phyloP scores from a whole-genome alignment of 2,888 invertebrate genomes.

The Parelbella ahira region DNA sequence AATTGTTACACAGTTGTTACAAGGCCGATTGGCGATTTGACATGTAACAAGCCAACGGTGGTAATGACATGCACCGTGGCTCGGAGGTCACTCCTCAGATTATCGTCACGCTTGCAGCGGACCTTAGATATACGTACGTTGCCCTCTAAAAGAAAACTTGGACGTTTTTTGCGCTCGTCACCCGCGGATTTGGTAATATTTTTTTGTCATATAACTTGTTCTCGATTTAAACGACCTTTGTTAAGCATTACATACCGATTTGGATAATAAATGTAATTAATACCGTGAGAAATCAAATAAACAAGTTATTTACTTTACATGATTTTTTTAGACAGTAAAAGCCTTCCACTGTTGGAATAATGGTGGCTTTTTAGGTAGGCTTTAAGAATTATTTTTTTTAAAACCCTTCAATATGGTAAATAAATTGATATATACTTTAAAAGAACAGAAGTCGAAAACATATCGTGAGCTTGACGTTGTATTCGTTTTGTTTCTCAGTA shows the following conservation, averaged over 20 bases:
- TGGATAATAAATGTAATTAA: too few relatives aligned
- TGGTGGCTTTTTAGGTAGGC: too few relatives aligned
- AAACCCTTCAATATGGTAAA: too few relatives aligned
- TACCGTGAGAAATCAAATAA: too few relatives aligned
- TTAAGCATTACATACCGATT: not conserved
- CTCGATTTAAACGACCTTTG: not conserved
- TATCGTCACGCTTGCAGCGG: slow-evolving; percentile 12
- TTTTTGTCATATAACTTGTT: slow-evolving; percentile 2
- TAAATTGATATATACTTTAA: too few relatives aligned
- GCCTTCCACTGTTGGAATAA: too few relatives aligned
- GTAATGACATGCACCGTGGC: slow-evolving; percentile 29
- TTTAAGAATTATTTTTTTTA: too few relatives aligned
- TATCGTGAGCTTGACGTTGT: too few relatives aligned
- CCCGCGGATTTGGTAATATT: not conserved
- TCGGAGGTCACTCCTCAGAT: slow-evolving; percentile 16
- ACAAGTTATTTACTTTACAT: too few relatives aligned
- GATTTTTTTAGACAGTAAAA: too few relatives aligned
- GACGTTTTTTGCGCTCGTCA: slow-evolving; percentile 2
- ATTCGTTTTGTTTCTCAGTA: too few relatives aligned
- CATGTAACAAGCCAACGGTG: slow-evolving; percentile 39
- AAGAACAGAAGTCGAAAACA: too few relatives aligned
- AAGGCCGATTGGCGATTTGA: slow-evolving; percentile 45
- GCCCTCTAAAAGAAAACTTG: slow-evolving; percentile 6
- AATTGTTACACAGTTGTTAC: slow-evolving; percentile 41
- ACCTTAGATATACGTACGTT: slow-evolving; percentile 9